Evolutionary conservation across 2,113 vertebrate genomes (phyloP), one percentile per base, ranked within the genome.

Genomic region (Balaenoptera acutorostrata): DNA sequence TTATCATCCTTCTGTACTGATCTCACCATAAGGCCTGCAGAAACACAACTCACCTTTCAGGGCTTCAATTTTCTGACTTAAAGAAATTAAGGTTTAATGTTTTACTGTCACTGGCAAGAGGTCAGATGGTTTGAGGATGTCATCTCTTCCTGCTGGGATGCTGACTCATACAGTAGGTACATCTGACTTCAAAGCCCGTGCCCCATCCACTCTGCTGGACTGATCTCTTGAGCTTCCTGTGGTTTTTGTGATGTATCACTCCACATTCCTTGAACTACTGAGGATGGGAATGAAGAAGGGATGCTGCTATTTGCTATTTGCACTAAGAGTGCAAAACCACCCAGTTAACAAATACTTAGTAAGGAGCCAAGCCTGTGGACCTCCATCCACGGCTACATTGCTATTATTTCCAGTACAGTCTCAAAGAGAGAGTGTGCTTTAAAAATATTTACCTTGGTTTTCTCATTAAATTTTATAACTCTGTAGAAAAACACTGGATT

Each of bases 31-130:
- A 77, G 44, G 10, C 1, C 36, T 93, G 72, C 6, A 66, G 66
- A 33, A 95, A 91, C 4, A 12, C 61, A 72, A 12, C 15, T 80
- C 17, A 71, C 23, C 27, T 69, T 12, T 36, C 36, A 12, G 36
- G 52, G 25, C 9, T 77, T 95, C 66, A 55, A 27, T 66, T 87
- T 90, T 90, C 69, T 66, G 66, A 49, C 61, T 75, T 81, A 71
- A 49, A 49, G 57, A 95, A 89, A 92, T 80, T 18, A 86, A 63
- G 5, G 90, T 92, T 97, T 68, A 84, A 44, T 80, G 41, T 72
- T 81, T 90, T 81, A 18, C 31, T 41, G 36, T 44, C 75, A 88
- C 20, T 9, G 49, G 77, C 14, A 46, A 81, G 66, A 88, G 39
- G 23, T 74, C 75, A 78, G 39, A 72, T 33, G 25, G 13, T 23